Conservation (phyloP, 2,888 invertebrate species). For the Uloborus plumipes region DNA sequence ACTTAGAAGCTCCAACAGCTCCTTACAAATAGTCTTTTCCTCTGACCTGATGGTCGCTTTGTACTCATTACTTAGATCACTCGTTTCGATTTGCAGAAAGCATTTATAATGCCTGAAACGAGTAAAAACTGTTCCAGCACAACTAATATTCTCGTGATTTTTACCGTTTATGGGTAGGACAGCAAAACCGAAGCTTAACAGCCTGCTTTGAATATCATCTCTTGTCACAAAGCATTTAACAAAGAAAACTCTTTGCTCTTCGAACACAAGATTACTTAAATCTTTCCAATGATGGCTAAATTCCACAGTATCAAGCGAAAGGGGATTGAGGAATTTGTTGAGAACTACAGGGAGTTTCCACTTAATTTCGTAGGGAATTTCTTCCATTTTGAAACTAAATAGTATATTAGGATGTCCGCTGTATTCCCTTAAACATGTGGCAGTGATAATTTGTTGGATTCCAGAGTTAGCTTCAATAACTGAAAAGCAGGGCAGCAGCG, state of each 20-base stretch:
- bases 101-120: background rate
- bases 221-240: slow-evolving; percentile 22
- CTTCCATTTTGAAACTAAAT: background rate
- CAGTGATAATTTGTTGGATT: slow-evolving; percentile 12
- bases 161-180: slow-evolving; percentile 6
- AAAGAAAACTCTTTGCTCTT: slow-evolving; percentile 1
- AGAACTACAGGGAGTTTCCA: slow-evolving; percentile 34
- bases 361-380: background rate
- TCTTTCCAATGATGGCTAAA: slow-evolving; percentile 18
- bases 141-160: slow-evolving; percentile 20
- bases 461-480: background rate
- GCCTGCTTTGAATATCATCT: background rate
- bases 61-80: background rate
- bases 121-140: slow-evolving; percentile 29
- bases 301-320: background rate
- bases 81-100: slow-evolving; percentile 13
- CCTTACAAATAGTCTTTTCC: slow-evolving; percentile 1
- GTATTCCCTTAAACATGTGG: slow-evolving; percentile 37
- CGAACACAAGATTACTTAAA: background rate
- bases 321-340: slow-evolving; percentile 43
- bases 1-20: slow-evolving; percentile 6
- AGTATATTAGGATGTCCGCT: slow-evolving; percentile 1
- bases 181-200: slow-evolving; percentile 16
- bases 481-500: background rate
- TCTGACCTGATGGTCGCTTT: slow-evolving; percentile 10